Evolutionary conservation across 2,888 invertebrate genomes (phyloP).

Genomic region (Lapara coniferarum): DNA sequence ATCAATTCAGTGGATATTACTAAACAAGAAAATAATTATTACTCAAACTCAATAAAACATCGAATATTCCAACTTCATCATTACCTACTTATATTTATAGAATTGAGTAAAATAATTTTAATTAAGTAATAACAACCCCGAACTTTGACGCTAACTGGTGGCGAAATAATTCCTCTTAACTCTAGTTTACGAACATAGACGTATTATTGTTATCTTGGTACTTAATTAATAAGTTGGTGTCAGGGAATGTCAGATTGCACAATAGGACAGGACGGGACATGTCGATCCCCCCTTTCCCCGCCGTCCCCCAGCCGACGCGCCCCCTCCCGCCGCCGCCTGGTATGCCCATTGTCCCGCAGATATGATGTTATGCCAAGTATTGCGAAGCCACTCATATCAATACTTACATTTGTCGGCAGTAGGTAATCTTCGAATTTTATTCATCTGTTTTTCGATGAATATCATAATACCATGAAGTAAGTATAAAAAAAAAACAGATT

Average conservation of each 20-base stretch:
- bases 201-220: conserved; percentile 37
- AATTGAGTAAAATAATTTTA: neutral
- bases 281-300: conserved; percentile 43
- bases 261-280: conserved; percentile 65
- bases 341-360: conserved; percentile 78
- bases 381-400: conserved; percentile 64
- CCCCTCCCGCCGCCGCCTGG: conserved; percentile 55
- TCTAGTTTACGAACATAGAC: conserved; percentile 30
- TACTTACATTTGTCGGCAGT: conserved; percentile 50
- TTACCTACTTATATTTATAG: too few species aligned
- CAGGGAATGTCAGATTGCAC: conserved; percentile 39
- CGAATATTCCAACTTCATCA: too few species aligned
- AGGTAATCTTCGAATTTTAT: conserved; percentile 9
- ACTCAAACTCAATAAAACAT: neutral
- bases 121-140: neutral
- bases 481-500: too few species aligned
- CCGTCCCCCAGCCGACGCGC: conserved; percentile 38
- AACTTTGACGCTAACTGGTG: neutral
- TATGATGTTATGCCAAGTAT: conserved; percentile 69
- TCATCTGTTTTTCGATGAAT: neutral
- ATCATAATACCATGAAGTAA: neutral
- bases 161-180: conserved; percentile 4
- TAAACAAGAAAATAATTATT: conserved; percentile 1
- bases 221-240: conserved; percentile 61
- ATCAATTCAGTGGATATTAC: conserved; percentile 1